Conservation (phyloP, 2,888 invertebrate genomes). For the Gryllus longicercus region DNA sequence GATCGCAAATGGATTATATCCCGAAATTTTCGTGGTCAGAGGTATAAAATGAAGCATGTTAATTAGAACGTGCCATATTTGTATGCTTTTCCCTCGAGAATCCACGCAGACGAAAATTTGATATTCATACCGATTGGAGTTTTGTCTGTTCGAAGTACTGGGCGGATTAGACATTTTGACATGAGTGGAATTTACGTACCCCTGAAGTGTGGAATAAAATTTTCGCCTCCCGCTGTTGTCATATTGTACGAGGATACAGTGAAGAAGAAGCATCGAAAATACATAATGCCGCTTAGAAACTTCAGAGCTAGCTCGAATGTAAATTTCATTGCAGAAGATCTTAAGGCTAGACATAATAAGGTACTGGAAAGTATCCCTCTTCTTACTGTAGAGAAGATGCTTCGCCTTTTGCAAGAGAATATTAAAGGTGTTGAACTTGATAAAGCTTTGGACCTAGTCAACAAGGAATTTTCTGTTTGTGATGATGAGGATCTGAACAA, state of each 20-base stretch:
- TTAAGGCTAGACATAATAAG: constrained; percentile 46
- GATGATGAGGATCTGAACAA: constrained; percentile 52
- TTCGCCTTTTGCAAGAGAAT: constrained; percentile 49
- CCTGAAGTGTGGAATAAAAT: constrained; percentile 32
- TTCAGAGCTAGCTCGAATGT: constrained; percentile 47
- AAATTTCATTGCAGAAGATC: constrained; percentile 43
- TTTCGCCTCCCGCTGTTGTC: constrained; percentile 32
- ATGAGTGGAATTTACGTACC: neutral
- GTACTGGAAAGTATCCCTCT: constrained; percentile 46
- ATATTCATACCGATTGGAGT: too few species aligned
- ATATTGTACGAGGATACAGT: constrained; percentile 31
- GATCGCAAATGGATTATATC: too few species aligned
- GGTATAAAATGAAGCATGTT: too few species aligned
- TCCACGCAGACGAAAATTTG: too few species aligned
- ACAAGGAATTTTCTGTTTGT: constrained; percentile 46
- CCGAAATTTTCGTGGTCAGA: too few species aligned
- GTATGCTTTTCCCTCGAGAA: too few species aligned
- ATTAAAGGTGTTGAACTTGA: constrained; percentile 46
- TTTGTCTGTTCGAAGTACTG: too few species aligned
- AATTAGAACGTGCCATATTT: too few species aligned
- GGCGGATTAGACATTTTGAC: too few species aligned
- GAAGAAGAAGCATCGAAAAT: constrained; percentile 43
- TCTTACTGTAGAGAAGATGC: constrained; percentile 47
- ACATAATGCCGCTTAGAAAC: constrained; percentile 50
- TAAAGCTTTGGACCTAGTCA: constrained; percentile 44